A percentile compares a stretch with the other conserved stretches of the same genome.
phyloP scores from a whole-genome alignment of 1,140 invertebrate species.

The Solen grandis region DNA sequence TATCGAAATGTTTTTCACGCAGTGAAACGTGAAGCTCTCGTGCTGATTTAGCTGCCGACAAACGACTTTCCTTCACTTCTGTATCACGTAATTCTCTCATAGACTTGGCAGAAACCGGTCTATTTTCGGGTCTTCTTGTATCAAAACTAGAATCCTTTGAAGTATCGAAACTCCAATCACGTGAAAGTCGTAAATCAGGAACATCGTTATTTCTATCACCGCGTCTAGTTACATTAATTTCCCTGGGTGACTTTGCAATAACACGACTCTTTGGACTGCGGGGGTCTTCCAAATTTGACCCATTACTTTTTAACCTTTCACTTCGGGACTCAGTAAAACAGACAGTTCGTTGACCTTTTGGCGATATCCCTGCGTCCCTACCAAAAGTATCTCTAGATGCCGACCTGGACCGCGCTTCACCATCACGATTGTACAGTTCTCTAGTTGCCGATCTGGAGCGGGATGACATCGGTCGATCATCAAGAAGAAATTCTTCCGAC shows the following conservation, averaged over 20 bases:
- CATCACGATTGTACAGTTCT: not conserved
- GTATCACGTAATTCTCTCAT: conserved; percentile 19
- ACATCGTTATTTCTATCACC: too few species aligned
- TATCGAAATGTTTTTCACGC: conserved; percentile 3
- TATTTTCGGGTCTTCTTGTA: conserved; percentile 34
- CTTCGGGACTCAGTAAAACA: not conserved
- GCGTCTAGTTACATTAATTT: too few species aligned
- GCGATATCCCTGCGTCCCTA: conserved; percentile 51
- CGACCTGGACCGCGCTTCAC: not conserved
- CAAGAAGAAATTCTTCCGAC: conserved; percentile 44
- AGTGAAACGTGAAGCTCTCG: conserved; percentile 40
- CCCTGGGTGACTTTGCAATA: conserved; percentile 29
- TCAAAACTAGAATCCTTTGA: conserved; percentile 20
- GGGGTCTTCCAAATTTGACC: conserved; percentile 17
- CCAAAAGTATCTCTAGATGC: not conserved
- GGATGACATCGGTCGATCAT: too few species aligned
- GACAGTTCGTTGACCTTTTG: conserved; percentile 37
- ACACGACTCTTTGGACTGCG: conserved; percentile 27
- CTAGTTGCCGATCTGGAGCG: conserved; percentile 29
- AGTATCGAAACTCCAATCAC: conserved; percentile 24
- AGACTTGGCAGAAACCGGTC: conserved; percentile 28
- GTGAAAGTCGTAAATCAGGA: not conserved
- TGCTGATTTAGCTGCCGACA: conserved; percentile 24
- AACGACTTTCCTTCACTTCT: conserved; percentile 28
- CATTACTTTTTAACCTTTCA: not conserved